Evolutionary conservation across 2,888 invertebrate genomes (phyloP).

Genomic region (Sesamia inferens): DNA sequence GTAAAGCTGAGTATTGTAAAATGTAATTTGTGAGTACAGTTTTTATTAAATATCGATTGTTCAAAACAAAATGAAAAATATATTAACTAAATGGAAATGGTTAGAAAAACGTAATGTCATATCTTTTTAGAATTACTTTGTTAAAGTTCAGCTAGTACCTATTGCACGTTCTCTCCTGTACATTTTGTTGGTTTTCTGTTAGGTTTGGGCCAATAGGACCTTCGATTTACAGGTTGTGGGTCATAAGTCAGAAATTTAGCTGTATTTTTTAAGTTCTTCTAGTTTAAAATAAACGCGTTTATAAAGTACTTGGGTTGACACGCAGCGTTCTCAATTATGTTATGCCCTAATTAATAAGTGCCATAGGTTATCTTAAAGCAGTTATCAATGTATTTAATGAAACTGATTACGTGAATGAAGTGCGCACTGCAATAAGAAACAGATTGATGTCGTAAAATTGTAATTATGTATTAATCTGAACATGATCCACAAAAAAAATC

Average conservation of each 20-base stretch:
- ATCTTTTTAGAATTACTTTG: not conserved
- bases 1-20: not conserved
- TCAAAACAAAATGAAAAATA: not conserved
- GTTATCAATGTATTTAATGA: constrained; percentile 41
- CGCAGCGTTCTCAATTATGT: constrained; percentile 2
- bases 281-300: not conserved
- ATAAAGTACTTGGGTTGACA: constrained; percentile 4
- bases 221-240: too few relatives aligned
- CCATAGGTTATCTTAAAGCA: constrained; percentile 36
- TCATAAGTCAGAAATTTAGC: too few relatives aligned
- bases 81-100: not conserved
- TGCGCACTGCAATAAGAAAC: constrained; percentile 27
- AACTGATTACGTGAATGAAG: constrained; percentile 43
- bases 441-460: constrained; percentile 16
- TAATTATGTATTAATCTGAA: constrained; percentile 1
- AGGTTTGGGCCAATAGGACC: too few relatives aligned
- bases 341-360: constrained; percentile 46
- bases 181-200: too few relatives aligned
- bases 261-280: not conserved
- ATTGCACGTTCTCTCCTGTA: not conserved
- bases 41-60: not conserved
- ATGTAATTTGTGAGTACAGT: not conserved
- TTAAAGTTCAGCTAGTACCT: not conserved
- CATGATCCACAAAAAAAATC: not conserved
- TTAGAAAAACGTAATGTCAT: not conserved